A percentile compares a stretch with the other conserved stretches of the same genome.
phyloP scores from a whole-genome alignment of 2,888 invertebrate species.

The Trachelus troglodyta region DNA sequence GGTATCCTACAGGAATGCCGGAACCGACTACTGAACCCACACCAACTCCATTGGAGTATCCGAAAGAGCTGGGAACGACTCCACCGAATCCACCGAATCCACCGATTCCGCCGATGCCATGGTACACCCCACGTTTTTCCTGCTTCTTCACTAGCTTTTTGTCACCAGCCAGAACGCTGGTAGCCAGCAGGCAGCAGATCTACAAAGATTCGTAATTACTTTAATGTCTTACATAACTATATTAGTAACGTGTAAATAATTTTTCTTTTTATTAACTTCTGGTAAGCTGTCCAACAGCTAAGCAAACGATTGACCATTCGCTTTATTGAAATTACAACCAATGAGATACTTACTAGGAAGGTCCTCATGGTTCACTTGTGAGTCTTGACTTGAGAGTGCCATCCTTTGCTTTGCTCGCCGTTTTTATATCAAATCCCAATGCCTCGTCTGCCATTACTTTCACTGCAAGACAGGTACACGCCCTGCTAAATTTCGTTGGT shows the following conservation, averaged over 20 bases:
- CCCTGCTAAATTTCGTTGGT: slow-evolving; percentile 37
- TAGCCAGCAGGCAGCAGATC: slow-evolving; percentile 41
- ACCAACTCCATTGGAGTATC: slow-evolving; percentile 2
- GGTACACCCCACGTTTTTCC: slow-evolving; percentile 38
- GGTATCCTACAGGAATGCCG: neutral
- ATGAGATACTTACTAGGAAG: slow-evolving; percentile 46
- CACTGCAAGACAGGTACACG: slow-evolving; percentile 43
- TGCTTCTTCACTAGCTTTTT: slow-evolving; percentile 28
- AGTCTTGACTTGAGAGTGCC: slow-evolving; percentile 45
- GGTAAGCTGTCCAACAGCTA: no score
- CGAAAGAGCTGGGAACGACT: neutral
- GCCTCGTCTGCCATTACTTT: slow-evolving; percentile 46
- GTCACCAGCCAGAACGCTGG: slow-evolving; percentile 31
- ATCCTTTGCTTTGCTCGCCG: slow-evolving; percentile 34
- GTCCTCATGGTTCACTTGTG: slow-evolving; percentile 45
- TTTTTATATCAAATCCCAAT: slow-evolving; percentile 50
- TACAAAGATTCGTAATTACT: neutral
- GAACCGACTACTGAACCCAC: slow-evolving; percentile 15
- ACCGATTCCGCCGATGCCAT: no score
- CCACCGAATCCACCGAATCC: no score
- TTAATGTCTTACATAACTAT: no score
- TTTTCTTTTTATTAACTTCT: no score
- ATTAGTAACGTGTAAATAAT: no score
- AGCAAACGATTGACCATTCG: no score
- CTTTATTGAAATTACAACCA: no score